A percentile compares a stretch with the other conserved stretches of the same genome.
phyloP scores from a whole-genome alignment of 2,113 vertebrate genomes.

The Seriola rivoliana region DNA sequence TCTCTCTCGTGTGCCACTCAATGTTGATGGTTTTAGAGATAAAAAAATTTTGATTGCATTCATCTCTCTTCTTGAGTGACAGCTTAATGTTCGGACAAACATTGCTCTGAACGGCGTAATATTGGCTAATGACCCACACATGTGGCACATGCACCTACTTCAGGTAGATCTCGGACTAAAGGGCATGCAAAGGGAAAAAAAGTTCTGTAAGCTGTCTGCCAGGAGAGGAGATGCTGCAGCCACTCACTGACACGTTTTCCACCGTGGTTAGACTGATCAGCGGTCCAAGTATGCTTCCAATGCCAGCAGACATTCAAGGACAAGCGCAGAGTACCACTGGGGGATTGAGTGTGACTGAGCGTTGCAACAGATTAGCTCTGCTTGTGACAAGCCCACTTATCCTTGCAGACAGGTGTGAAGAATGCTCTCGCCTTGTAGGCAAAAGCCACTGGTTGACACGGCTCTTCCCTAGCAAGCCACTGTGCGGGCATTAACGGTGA shows the following conservation, averaged over 20 bases:
- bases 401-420: conserved; percentile 85
- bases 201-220: conserved; percentile 40
- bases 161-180: conserved; percentile 19
- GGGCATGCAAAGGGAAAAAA: conserved; percentile 45
- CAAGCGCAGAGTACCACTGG: conserved; percentile 71
- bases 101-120: conserved; percentile 20
- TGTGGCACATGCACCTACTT: conserved; percentile 9
- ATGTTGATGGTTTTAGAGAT: conserved; percentile 54
- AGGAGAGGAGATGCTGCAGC: conserved; percentile 42
- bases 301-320: conserved; percentile 81
- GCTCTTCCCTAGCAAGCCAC: conserved; percentile 50
- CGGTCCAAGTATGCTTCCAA: conserved; percentile 68
- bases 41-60: conserved; percentile 47
- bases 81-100: conserved; percentile 25
- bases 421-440: conserved; percentile 79
- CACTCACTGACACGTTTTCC: conserved; percentile 73
- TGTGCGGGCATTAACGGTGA: conserved; percentile 41
- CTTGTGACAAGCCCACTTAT: conserved; percentile 82
- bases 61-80: conserved; percentile 47
- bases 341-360: conserved; percentile 83
- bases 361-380: conserved; percentile 84
- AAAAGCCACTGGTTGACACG: conserved; percentile 76
- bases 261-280: conserved; percentile 70
- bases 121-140: conserved; percentile 29
- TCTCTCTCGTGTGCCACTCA: conserved; percentile 54